Base-by-base conservation (phyloP, 2,888 invertebrate species). In the Ornithoptera alexandrae region DNA sequence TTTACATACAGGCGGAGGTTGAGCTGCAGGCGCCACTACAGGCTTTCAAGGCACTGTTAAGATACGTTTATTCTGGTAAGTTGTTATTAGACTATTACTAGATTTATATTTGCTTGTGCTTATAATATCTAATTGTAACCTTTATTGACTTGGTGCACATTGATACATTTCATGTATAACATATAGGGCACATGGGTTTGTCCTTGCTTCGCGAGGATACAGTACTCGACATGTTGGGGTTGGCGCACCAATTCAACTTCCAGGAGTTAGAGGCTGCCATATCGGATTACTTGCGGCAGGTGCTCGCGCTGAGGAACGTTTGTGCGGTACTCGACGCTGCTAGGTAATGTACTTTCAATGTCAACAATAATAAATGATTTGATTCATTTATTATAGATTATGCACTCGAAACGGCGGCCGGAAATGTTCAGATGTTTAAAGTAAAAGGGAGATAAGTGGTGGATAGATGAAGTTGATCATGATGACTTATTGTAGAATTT, bases 201-300 rank as follows among this genome's bases (percentile, higher is more conserved):
- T 70, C 70, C n/a, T 22, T 70, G 10, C 30, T 70, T 2, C 94
- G 94, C 64, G 95, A 95, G 79, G 95, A 95, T 73, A 94, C 94
- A 5, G 94, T 96, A 71, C 88, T 96, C 74, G 96, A 96, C 79
- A 95, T 95, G 76, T 84, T 96, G 67, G 98, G 98, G 7, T 93
- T 99, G 84, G 97, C 98, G 53, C 98, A 99, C 93, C 97, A 98
- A 85, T 99, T 98, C 92, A 98, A 98, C 71, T 98, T 99, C 90
- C 95, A 89, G 71, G 97, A 98, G 85, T 88, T 99, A 75, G 98
- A 99, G 93, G 92, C 95, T 0, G 96, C 98, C 42, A 97, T 99
- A 76, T 98, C 98, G 0, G 97, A 98, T 80, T 98, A 98, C 88
- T 92, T 99, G 76, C 95, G 97, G 74, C 97, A 97, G 83, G 95